phyloP scores from a whole-genome alignment of 2,888 invertebrate genomes.

The Baccha elongata region DNA sequence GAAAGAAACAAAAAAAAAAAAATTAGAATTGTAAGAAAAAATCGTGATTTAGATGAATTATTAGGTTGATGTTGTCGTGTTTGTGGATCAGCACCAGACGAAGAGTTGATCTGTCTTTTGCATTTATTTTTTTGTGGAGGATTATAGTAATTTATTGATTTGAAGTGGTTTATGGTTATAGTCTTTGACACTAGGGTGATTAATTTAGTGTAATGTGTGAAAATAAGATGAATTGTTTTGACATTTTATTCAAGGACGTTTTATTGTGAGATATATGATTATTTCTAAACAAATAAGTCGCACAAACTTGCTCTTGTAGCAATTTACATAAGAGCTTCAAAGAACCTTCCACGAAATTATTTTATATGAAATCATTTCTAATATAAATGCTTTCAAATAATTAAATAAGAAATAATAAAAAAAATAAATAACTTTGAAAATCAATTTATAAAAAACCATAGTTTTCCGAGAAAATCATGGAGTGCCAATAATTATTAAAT shows the following conservation, averaged over 20 bases:
- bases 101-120: slow-evolving; percentile 12
- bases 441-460: too few relatives aligned
- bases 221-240: slow-evolving; percentile 20
- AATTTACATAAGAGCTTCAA: too few relatives aligned
- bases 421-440: too few relatives aligned
- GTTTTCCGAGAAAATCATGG: too few relatives aligned
- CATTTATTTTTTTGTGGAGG: background rate
- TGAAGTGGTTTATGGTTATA: slow-evolving; percentile 13
- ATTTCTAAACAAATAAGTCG: background rate
- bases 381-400: too few relatives aligned
- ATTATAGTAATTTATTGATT: slow-evolving; percentile 27
- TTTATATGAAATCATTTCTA: too few relatives aligned
- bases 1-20: too few relatives aligned
- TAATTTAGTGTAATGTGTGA: slow-evolving; percentile 1
- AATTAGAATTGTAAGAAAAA: too few relatives aligned
- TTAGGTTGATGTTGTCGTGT: slow-evolving; percentile 47
- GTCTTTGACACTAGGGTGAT: background rate
- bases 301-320: too few relatives aligned
- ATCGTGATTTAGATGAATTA: slow-evolving; percentile 66
- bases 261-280: background rate
- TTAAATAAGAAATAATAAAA: too few relatives aligned
- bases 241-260: slow-evolving; percentile 29
- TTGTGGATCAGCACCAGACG: slow-evolving; percentile 40
- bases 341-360: too few relatives aligned
- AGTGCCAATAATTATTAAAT: too few relatives aligned